These are phyloP conservation scores for Pterocles gutturalis DNA, from an alignment of 2,113 vertebrate genomes.

Conservation along the genomic window DNA sequence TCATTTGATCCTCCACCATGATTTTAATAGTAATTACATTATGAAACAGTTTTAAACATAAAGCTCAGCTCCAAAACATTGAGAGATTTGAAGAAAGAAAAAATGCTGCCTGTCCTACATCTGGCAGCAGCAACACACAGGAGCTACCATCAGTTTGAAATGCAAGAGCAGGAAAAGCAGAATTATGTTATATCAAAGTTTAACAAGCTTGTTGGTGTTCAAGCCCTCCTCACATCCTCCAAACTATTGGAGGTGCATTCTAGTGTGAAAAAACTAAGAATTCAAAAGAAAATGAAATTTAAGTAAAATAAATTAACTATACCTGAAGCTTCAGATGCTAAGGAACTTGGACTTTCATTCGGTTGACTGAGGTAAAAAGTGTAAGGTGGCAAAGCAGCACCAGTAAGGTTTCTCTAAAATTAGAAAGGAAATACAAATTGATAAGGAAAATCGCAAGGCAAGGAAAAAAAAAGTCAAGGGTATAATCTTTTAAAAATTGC, in stretches of 20 bases:
- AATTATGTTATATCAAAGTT: not conserved
- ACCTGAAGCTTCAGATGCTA: slow-evolving; percentile 90
- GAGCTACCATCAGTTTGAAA: not conserved
- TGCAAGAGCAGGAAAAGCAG: not conserved
- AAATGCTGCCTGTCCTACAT: not conserved
- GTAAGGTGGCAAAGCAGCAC: slow-evolving; percentile 65
- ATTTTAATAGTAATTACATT: not conserved
- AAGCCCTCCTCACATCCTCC: not conserved
- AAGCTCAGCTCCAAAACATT: not conserved
- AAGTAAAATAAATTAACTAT: slow-evolving; percentile 11
- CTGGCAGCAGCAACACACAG: not conserved
- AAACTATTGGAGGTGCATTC: not conserved
- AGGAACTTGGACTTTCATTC: slow-evolving; percentile 78
- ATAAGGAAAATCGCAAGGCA: not conserved
- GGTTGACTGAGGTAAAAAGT: slow-evolving; percentile 83
- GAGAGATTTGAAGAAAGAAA: not conserved
- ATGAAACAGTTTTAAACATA: not conserved
- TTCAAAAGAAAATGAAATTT: not conserved
- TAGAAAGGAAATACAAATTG: not conserved
- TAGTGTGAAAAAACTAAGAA: not conserved
- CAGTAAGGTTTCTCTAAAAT: slow-evolving; percentile 77
- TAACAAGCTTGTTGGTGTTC: not conserved
- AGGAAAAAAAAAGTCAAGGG: not conserved
- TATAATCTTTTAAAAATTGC: not conserved
- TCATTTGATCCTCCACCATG: not conserved